Percentiles rank a stretch among this genome's conserved stretches.
Evolutionary conservation across 2,797 vertebrate genomes (phyloP).

Genomic region (Huso huso): DNA sequence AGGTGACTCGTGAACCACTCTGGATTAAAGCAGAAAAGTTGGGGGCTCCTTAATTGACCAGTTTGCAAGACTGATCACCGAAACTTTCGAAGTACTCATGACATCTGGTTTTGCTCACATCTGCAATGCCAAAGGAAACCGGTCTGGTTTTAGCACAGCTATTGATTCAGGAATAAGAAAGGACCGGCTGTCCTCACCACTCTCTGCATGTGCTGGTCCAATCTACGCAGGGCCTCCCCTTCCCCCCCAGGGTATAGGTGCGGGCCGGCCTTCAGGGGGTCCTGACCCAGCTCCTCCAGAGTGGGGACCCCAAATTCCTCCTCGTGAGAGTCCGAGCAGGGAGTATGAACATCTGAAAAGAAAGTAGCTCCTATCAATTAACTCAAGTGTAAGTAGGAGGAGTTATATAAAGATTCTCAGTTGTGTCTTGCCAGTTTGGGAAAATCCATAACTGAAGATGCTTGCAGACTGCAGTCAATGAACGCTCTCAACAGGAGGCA

Average conservation of each 20-base stretch:
- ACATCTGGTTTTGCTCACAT: too few relatives aligned
- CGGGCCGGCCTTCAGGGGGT: constrained; percentile 28
- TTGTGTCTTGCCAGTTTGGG: neutral
- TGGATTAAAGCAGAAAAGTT: neutral
- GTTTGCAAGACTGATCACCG: too few relatives aligned
- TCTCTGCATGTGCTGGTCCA: constrained; percentile 51
- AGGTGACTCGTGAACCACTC: neutral
- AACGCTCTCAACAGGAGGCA: neutral
- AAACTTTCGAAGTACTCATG: too few relatives aligned
- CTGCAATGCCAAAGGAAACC: too few relatives aligned
- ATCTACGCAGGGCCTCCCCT: constrained; percentile 49
- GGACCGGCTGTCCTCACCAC: constrained; percentile 30
- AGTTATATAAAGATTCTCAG: neutral
- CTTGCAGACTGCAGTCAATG: neutral
- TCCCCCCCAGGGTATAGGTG: constrained; percentile 56
- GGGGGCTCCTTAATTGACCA: too few relatives aligned
- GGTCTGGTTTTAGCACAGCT: too few relatives aligned
- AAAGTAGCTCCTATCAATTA: neutral
- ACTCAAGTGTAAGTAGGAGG: neutral
- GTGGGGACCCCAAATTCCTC: constrained; percentile 37
- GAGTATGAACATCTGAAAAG: constrained; percentile 37
- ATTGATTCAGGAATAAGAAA: too few relatives aligned
- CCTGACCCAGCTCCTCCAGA: constrained; percentile 47
- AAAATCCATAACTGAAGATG: neutral
- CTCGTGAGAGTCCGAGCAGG: constrained; percentile 33